Base-by-base conservation (phyloP, 2,888 invertebrate species). In the Chelonus formosanus region DNA sequence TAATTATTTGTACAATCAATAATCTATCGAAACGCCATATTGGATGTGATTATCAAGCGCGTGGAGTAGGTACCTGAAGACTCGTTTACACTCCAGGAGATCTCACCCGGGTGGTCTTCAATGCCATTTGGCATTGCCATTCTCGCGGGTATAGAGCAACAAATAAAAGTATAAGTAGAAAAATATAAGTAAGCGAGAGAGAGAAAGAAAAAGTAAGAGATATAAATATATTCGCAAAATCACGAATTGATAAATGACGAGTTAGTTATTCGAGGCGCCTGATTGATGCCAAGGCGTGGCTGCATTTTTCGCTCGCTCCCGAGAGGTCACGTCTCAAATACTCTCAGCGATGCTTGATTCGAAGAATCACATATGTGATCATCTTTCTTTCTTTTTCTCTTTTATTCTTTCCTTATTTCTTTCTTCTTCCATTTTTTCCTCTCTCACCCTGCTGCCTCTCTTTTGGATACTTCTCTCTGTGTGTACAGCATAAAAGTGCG, bases 211-310 rank as follows among this genome's bases (percentile, higher is more conserved):
- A 48, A 48, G 20, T 50, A 10, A 52, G n/a, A 61, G 34, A 45
- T n/a, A 40, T 34, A 66, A 43, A 52, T 64, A 64, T 44, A 59
- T 73, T 69, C 61, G 70, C 70, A 65, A 73, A 73, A 73, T 73
- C 67, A 70, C 69, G 70, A 69, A 70, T 73, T 73, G 73, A 73
- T 73, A 71, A 73, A 73, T 73, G 70, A 73, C 68, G 73, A 70
- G 70, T 70, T 71, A 69, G 71, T 73, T 71, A 73, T 71, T 71
- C 71, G 59, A 68, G 65, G 70, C 69, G 67, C 54, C 63, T 73
- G 73, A 73, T 73, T 71, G 73, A 73, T 73, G 73, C 69, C 63
- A 60, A 63, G 67, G 67, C 67, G 67, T 63, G 67, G 63, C 60
- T 67, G 47, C 45, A 60, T 64, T 65, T 69, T 67, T 67, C 63